Evolutionary conservation across 2,888 invertebrate genomes (phyloP).

Genomic region (Sinotaia quadrata): DNA sequence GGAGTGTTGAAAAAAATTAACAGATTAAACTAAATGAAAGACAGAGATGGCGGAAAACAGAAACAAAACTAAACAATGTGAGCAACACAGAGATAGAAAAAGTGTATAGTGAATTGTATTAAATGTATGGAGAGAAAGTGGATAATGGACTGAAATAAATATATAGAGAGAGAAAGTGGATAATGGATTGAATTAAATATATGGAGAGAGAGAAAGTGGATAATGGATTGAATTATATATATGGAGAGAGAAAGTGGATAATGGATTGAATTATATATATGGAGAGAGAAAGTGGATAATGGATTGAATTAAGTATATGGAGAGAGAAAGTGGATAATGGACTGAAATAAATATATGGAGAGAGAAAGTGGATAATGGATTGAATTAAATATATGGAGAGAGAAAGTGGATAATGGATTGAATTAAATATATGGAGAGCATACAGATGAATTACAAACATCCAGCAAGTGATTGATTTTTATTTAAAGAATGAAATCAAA

Average conservation of each 20-base stretch:
- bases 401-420: too few species aligned
- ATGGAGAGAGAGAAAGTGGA: neutral
- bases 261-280: neutral
- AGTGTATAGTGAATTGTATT: neutral
- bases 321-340: constrained; percentile 19
- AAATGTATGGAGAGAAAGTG: neutral
- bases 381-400: too few species aligned
- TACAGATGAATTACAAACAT: too few species aligned
- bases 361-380: too few species aligned
- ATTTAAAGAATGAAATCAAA: too few species aligned
- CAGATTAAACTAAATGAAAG: neutral
- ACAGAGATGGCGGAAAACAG: constrained; percentile 1
- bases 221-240: neutral
- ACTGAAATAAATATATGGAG: too few species aligned
- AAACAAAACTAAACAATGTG: constrained; percentile 7
- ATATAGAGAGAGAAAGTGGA: constrained; percentile 5
- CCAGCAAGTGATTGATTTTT: too few species aligned
- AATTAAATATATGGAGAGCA: too few species aligned
- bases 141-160: neutral
- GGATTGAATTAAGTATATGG: neutral
- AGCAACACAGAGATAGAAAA: constrained; percentile 10
- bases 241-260: constrained; percentile 6
- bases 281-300: constrained; percentile 7
- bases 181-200: neutral
- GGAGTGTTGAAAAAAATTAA: neutral